Percentiles rank a stretch among this genome's conserved stretches.
Conservation (phyloP, 2,797 vertebrate species). For the Ispidina lecontei region DNA sequence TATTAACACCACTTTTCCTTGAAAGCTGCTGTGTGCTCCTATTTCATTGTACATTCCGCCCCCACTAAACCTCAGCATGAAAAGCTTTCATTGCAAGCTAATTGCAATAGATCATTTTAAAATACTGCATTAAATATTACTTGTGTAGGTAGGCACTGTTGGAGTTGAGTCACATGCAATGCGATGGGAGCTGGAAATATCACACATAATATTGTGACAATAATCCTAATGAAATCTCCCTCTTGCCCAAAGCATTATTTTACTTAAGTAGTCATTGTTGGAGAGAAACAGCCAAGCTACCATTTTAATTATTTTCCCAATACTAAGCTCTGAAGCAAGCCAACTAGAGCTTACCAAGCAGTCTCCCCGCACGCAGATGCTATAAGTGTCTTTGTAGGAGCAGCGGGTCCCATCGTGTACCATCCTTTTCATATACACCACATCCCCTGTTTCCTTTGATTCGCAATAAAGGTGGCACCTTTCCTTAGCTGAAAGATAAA, state of each 20-base stretch:
- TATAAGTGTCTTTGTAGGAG: conserved; percentile 95
- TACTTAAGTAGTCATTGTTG: neutral
- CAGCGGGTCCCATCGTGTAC: conserved; percentile 93
- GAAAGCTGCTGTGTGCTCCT: neutral
- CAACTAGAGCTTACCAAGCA: conserved; percentile 86
- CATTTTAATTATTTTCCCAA: neutral
- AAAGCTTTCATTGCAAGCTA: conserved; percentile 24
- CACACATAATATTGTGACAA: conserved; percentile 62
- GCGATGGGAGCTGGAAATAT: conserved; percentile 16
- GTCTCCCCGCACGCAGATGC: conserved; percentile 91
- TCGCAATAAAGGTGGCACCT: conserved; percentile 94
- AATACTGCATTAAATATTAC: neutral
- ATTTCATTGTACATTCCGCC: neutral
- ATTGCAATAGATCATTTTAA: neutral
- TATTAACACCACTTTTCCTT: neutral
- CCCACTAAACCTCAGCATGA: neutral
- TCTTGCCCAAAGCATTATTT: neutral
- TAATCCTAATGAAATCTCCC: conserved; percentile 37
- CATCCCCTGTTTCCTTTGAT: conserved; percentile 88
- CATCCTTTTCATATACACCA: conserved; percentile 89
- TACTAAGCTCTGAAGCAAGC: neutral
- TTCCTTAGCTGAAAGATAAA: conserved; percentile 86
- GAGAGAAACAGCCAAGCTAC: neutral
- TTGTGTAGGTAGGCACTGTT: conserved; percentile 17
- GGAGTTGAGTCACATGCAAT: conserved; percentile 20